A percentile compares a stretch with the other conserved stretches of the same genome.
Conservation (phyloP, 1,140 invertebrate genomes). For the Drosophila orosa region DNA sequence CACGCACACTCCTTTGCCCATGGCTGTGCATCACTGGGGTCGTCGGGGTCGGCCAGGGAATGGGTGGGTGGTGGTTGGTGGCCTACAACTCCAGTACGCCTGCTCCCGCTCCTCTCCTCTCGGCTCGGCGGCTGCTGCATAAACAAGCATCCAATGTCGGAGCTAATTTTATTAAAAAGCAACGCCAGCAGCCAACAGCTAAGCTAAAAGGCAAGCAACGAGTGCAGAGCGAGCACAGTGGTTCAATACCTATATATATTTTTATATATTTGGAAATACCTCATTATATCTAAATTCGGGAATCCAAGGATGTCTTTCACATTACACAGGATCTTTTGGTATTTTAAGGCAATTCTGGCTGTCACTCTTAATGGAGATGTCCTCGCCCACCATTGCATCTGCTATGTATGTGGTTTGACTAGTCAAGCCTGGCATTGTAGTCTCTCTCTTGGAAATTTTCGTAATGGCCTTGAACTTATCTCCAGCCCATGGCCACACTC, state of each 20-base stretch:
- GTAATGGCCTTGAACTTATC: not conserved
- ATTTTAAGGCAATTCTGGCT: not conserved
- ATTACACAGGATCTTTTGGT: not conserved
- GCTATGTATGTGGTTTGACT: no score
- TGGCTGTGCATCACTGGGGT: conserved; percentile 65
- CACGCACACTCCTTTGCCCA: conserved; percentile 14
- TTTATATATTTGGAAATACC: not conserved
- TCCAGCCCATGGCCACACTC: no score
- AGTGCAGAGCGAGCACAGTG: conserved; percentile 31
- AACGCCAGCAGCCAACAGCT: conserved; percentile 55
- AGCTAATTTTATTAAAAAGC: conserved; percentile 82
- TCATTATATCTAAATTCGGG: not conserved
- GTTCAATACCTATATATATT: not conserved
- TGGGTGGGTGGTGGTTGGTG: conserved; percentile 12
- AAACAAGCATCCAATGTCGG: conserved; percentile 78
- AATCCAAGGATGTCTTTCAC: not conserved
- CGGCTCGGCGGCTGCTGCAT: conserved; percentile 64
- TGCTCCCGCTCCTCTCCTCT: conserved; percentile 13
- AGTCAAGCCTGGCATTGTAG: not conserved
- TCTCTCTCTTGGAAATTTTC: not conserved
- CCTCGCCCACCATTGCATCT: not conserved
- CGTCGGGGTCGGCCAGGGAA: conserved; percentile 36
- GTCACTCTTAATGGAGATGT: not conserved
- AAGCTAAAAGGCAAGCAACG: conserved; percentile 52
- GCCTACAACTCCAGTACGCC: conserved; percentile 6